Conservation (phyloP, 1,140 invertebrate genomes). For the Philopotamus ludificatus region DNA sequence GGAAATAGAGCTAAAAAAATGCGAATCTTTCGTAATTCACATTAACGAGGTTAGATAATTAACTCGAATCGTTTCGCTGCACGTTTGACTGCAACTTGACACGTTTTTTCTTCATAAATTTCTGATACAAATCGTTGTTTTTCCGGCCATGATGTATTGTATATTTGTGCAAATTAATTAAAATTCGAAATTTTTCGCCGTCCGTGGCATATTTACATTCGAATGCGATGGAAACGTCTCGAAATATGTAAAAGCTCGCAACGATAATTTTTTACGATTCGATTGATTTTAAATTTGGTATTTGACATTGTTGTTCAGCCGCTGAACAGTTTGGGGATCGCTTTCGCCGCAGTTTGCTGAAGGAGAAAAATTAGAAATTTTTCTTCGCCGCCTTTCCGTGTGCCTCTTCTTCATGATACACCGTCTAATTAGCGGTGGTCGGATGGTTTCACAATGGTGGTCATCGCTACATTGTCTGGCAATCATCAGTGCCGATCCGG, state of each 20-base stretch:
- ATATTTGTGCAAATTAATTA: not conserved
- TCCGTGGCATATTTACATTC: slow-evolving; percentile 10
- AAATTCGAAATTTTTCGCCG: slow-evolving; percentile 5
- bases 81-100: not conserved
- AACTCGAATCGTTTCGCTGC: no score
- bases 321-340: slow-evolving; percentile 13
- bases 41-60: no score
- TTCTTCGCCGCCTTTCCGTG: slow-evolving; percentile 29
- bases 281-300: not conserved
- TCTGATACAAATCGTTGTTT: slow-evolving; percentile 1
- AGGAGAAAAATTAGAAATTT: slow-evolving; percentile 36
- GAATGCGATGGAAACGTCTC: not conserved
- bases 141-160: not conserved
- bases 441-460: slow-evolving; percentile 21
- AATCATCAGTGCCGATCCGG: slow-evolving; percentile 3
- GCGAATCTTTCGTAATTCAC: no score
- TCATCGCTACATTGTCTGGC: slow-evolving; percentile 17
- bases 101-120: not conserved
- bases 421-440: slow-evolving; percentile 26
- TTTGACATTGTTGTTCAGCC: not conserved
- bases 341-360: slow-evolving; percentile 17
- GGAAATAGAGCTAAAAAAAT: no score
- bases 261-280: not conserved
- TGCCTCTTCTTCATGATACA: slow-evolving; percentile 14
- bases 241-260: not conserved